Base-by-base conservation (phyloP, 2,797 vertebrate species). In the Trachurus trachurus region DNA sequence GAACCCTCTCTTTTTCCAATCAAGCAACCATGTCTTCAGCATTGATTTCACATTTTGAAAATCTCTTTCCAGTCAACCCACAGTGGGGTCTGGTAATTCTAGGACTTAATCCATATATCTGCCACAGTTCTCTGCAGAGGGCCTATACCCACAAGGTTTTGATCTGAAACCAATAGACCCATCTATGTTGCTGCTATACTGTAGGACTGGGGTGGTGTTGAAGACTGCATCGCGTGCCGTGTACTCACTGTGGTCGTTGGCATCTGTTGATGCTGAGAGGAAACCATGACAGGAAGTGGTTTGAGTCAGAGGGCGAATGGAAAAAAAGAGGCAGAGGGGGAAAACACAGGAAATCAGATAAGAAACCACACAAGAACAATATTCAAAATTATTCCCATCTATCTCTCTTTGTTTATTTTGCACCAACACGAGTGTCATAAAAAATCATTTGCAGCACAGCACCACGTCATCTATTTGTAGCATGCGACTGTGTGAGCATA, bases 171-270 rank as follows among this genome's bases (percentile, higher is more conserved):
- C 45, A 78, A 52, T 8, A 29, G 9, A 75, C 12, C 15, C 10
- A n/a, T 69, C 42, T 40, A 17, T 34, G 31, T 39, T 56, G 45
- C 58, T 45, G 40, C 58, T 26, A 3, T 5, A 42, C 58, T 26
- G 2, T 5, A 42, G 40, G 21, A 45, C 45, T 12, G 50, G 3
- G 26, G 26, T 68, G 37, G 7, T 69, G 39, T 73, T 73, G 72
- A n/a, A 80, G 63, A 63, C 45, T 31, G 60, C 19, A 72, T 71
- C 11, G 37, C 54, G 61, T 11, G 10, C n/a, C 54, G 61, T 26
- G 31, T 77, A 90, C 94, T 94, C 87, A 94, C 95, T 90, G 69
- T 88, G 69, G 66, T 31, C 72, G 74, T 50, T 81, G 71, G 81
- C 47, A 21, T 93, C 92, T 72, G 87, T 19, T 50, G 50, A 79